Conservation (phyloP, 2,113 vertebrate species). For the Rhegmatorhina hoffmannsi region DNA sequence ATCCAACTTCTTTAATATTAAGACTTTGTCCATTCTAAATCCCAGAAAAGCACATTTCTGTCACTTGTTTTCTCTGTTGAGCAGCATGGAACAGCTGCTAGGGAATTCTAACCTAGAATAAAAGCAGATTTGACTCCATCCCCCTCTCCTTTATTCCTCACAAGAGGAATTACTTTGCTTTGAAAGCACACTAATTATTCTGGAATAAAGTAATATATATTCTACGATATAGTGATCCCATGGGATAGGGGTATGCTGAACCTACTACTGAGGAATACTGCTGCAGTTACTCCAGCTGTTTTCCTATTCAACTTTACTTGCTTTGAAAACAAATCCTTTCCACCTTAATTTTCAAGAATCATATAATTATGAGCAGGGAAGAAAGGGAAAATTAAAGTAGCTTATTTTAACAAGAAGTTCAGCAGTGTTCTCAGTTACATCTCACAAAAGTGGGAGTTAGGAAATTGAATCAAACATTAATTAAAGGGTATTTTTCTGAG, state of each 20-base stretch:
- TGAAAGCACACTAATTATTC: slow-evolving; percentile 1
- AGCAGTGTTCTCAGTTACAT: background rate
- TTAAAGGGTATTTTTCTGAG: background rate
- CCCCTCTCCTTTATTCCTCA: background rate
- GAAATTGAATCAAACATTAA: background rate
- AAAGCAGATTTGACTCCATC: background rate
- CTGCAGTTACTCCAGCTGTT: background rate
- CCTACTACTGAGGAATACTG: background rate
- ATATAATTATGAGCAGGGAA: background rate
- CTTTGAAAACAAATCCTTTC: background rate
- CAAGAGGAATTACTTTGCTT: background rate
- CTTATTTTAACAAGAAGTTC: background rate
- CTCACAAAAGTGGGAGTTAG: background rate
- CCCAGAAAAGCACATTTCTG: background rate
- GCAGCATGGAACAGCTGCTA: background rate
- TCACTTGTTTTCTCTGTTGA: background rate
- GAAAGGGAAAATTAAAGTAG: background rate
- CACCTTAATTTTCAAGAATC: background rate
- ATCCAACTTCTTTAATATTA: background rate
- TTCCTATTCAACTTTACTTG: background rate
- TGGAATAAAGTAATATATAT: slow-evolving; percentile 1
- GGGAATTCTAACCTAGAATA: background rate
- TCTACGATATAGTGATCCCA: background rate
- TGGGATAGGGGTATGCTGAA: background rate
- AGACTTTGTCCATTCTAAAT: background rate